Evolutionary conservation across 2,888 invertebrate genomes (phyloP), one percentile per base, ranked within the genome.

Genomic region (Ochropacha duplaris): DNA sequence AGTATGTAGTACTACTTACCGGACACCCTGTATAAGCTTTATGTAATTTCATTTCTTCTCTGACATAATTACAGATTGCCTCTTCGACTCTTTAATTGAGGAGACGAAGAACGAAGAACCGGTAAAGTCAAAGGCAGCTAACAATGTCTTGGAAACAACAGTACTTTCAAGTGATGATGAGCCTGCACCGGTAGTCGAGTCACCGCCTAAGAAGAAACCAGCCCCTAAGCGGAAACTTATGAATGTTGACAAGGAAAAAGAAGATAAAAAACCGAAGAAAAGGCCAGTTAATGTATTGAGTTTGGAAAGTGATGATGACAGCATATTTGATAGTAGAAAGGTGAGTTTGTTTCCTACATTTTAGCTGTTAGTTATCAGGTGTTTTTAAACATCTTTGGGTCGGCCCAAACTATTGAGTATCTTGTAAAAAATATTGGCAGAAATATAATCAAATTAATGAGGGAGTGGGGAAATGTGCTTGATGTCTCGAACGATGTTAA

Each of bases 31-130:
- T n/a, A n/a, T n/a, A n/a, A n/a, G n/a, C n/a, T n/a, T n/a, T n/a
- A n/a, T n/a, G n/a, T n/a, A n/a, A n/a, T 1, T 44, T 9, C 2
- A 55, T 22, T 28, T 16, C 12, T 28, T 6, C 0, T 6, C 50
- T 19, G 12, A 26, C n/a, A n/a, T 19, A n/a, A 50, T 78, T 77
- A 3, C 84, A 93, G 93, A 93, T 56, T 92, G 90, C 64, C 80
- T 93, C 14, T 93, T 93, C 75, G 93, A 93, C 69, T 93, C 93
- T 0, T 72, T 93, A 57, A 93, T 93, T 61, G 93, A 92, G 64
- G 92, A 92, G 51, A 81, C 90, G 0, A 90, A 88, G 65, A 91
- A 88, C 16, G 89, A 90, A 28, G 79, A 84, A 12, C 58, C 61
- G 0, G 64, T 69, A 12, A 81, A 73, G 39, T 60, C 65, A 14